A percentile compares a stretch with the other conserved stretches of the same genome.
Conservation (phyloP, 2,113 vertebrate genomes). For the Fulmarus glacialis region DNA sequence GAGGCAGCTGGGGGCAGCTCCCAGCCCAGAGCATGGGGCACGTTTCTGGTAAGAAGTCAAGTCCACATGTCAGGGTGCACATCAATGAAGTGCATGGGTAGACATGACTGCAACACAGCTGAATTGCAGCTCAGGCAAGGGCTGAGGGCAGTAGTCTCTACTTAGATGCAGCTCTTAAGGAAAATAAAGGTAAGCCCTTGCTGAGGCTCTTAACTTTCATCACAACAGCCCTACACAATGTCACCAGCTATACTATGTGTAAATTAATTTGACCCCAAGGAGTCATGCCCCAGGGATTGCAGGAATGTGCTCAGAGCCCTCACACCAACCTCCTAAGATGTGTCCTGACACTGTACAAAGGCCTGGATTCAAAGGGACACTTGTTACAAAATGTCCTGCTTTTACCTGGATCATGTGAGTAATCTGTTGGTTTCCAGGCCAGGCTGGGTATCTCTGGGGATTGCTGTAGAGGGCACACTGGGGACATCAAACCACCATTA, state of each 20-base stretch:
- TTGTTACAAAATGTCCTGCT: neutral
- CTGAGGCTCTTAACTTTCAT: neutral
- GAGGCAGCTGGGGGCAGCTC: accelerated
- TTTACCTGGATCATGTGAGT: neutral
- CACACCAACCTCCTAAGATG: neutral
- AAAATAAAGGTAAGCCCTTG: neutral
- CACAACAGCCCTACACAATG: neutral
- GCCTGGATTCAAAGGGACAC: neutral
- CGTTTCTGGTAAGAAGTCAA: neutral
- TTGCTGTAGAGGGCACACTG: neutral
- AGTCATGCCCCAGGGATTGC: neutral
- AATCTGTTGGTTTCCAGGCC: neutral
- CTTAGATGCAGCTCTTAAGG: neutral
- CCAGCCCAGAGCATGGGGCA: neutral
- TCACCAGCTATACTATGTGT: neutral
- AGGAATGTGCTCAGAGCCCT: neutral
- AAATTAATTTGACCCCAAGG: neutral
- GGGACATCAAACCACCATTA: neutral
- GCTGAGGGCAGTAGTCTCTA: neutral
- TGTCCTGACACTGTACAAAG: neutral
- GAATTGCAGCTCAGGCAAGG: neutral
- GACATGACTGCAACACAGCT: neutral
- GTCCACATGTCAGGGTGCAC: neutral
- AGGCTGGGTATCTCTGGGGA: neutral
- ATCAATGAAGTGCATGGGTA: neutral